phyloP scores from a whole-genome alignment of 2,113 vertebrate species.

The Trochalopteron elliotii region DNA sequence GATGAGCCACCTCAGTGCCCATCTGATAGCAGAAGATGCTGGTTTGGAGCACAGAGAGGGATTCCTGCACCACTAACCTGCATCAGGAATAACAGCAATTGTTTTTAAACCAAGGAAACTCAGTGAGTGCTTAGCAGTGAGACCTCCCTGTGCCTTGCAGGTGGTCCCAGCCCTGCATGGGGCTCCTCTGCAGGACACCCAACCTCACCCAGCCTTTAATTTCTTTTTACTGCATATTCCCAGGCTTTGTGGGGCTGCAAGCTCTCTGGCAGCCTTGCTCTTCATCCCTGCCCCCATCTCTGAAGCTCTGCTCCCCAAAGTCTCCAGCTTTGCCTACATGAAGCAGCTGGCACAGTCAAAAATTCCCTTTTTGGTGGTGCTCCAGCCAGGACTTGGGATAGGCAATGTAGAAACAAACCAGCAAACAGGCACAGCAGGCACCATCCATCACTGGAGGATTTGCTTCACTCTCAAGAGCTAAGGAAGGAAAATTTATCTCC shows the following conservation, averaged over 20 bases:
- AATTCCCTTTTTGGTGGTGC: background rate
- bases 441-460: background rate
- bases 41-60: background rate
- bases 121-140: background rate
- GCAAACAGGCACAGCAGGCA: background rate
- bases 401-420: background rate
- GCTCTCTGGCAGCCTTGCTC: background rate
- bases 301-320: background rate
- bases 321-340: background rate
- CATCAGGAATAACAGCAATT: background rate
- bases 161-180: background rate
- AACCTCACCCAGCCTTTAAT: accelerated
- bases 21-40: background rate
- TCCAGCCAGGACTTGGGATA: background rate
- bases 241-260: background rate
- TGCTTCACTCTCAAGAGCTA: background rate
- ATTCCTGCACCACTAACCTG: background rate
- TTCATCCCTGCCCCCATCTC: background rate
- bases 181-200: background rate
- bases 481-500: background rate
- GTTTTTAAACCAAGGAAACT: background rate
- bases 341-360: background rate
- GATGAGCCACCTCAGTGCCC: background rate
- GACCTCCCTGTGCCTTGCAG: background rate
- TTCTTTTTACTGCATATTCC: background rate